Conservation (phyloP, 2,888 invertebrate genomes). For the Clitarchus hookeri region DNA sequence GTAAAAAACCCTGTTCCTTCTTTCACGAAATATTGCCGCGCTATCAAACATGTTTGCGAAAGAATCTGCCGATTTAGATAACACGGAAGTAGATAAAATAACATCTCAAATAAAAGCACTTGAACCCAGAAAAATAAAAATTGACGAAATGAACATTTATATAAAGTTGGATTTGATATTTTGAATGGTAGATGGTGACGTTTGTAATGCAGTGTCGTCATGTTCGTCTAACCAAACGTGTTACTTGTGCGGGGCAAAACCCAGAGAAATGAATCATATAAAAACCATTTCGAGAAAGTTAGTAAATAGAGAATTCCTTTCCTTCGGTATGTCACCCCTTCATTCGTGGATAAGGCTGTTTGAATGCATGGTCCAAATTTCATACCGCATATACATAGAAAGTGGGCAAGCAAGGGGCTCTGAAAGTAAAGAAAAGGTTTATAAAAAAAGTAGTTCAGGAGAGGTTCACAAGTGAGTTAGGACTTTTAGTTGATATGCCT, state of each 20-base stretch:
- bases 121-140: too few relatives aligned
- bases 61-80: conserved; percentile 35
- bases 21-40: too few relatives aligned
- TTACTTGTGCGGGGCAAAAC: conserved; percentile 41
- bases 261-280: conserved; percentile 34
- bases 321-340: conserved; percentile 46
- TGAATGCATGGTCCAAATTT: conserved; percentile 48
- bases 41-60: too few relatives aligned
- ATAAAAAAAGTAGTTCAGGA: conserved; percentile 40
- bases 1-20: too few relatives aligned
- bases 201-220: conserved; percentile 41
- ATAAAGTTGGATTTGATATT: conserved; percentile 39
- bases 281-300: too few relatives aligned
- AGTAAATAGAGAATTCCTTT: too few relatives aligned
- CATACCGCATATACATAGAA: conserved; percentile 42
- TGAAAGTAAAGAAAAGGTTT: conserved; percentile 42
- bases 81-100: conserved; percentile 37
- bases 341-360: conserved; percentile 50
- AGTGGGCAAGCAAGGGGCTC: conserved; percentile 48
- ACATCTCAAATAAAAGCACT: too few relatives aligned
- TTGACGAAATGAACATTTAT: not conserved
- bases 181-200: conserved; percentile 43
- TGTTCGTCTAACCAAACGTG: conserved; percentile 39
- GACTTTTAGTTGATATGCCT: conserved; percentile 22
- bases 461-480: not conserved